Evolutionary conservation across 2,797 vertebrate species (phyloP).

Genomic region (Rhynchotus rufescens): DNA sequence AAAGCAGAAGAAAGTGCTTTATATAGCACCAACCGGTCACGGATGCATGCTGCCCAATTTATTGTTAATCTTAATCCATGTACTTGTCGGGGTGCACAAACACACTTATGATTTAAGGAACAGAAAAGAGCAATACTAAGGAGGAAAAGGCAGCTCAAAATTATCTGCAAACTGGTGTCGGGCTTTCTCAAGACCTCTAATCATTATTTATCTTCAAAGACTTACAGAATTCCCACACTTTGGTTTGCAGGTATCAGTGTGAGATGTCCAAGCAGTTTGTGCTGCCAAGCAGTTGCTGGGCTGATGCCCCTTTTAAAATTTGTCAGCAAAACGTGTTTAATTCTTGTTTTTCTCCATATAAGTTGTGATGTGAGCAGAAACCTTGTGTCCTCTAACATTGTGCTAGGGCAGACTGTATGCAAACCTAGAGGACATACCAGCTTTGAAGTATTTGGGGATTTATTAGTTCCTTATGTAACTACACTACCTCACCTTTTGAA

Average conservation of each 20-base stretch:
- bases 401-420: background rate
- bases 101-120: background rate
- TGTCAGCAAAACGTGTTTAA: background rate
- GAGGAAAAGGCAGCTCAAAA: background rate
- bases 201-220: background rate
- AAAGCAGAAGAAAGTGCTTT: background rate
- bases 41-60: background rate
- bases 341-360: background rate
- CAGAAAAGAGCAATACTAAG: background rate
- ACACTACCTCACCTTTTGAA: conserved; percentile 24
- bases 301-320: background rate
- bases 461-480: conserved; percentile 35
- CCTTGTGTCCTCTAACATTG: background rate
- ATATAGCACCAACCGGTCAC: background rate
- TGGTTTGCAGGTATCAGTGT: background rate
- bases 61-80: background rate
- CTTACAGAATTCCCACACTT: background rate
- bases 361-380: background rate
- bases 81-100: background rate
- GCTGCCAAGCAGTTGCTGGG: background rate
- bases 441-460: conserved; percentile 49
- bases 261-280: background rate
- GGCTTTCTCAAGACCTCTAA: background rate
- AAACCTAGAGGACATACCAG: background rate
- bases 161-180: background rate